A percentile compares a stretch with the other conserved stretches of the same genome.
Evolutionary conservation across 2,113 vertebrate genomes (phyloP).

Genomic region (Brienomyrus longianalis): DNA sequence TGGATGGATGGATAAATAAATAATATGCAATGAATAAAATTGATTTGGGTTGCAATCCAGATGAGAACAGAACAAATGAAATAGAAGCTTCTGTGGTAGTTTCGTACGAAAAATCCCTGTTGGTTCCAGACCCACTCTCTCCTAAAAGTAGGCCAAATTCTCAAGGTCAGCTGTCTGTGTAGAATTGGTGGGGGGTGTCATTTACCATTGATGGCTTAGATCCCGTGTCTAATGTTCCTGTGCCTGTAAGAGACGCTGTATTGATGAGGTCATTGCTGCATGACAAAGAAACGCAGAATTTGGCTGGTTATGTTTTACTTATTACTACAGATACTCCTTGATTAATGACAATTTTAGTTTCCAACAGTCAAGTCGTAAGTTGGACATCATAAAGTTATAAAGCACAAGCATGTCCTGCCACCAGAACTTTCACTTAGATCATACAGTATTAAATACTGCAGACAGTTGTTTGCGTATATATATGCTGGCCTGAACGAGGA

Average conservation of each 20-base stretch:
- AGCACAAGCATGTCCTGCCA: neutral
- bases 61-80: neutral
- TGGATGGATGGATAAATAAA: neutral
- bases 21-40: neutral
- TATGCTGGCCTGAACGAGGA: neutral
- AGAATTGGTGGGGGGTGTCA: neutral
- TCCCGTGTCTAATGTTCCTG: too few relatives aligned
- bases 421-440: neutral
- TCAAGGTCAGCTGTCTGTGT: neutral
- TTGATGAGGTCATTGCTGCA: neutral
- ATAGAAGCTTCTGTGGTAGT: neutral
- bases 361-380: neutral
- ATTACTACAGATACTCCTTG: neutral
- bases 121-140: neutral
- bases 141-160: neutral
- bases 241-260: neutral
- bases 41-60: neutral
- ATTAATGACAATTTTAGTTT: neutral
- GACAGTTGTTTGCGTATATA: neutral
- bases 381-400: neutral
- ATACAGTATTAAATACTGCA: neutral
- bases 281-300: neutral
- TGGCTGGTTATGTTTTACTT: neutral
- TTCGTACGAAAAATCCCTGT: neutral
- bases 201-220: neutral